Evolutionary conservation across 2,797 vertebrate species (phyloP), one percentile per base, ranked within the genome.

Genomic region (Stomatorhinus walkeri): DNA sequence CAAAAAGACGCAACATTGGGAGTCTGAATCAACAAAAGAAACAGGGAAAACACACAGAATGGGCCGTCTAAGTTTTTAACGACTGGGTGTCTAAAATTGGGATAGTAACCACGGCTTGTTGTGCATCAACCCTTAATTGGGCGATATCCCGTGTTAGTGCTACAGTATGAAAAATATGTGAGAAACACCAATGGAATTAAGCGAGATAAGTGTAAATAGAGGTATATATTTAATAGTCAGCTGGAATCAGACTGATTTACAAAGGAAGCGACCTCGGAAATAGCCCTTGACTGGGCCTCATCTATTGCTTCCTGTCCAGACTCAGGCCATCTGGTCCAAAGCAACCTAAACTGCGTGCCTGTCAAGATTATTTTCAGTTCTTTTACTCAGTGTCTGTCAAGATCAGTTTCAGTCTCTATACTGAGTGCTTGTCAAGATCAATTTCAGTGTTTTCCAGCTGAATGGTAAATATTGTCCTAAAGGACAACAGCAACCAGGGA

Each of bases 401-500:
- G n/a, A 85, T 85, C 83, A 24, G 83, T 85, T 85, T 85, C 83
- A 49, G 83, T 85, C 83, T 85, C 22, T 85, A 93, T 95, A 93
- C 93, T 93, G 92, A 94, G 93, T 92, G 93, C 92, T 92, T 93
- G 93, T 94, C 93, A 94, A 90, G 88, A 89, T 91, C 88, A 89
- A 92, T 94, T 92, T 91, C 89, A 28, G 89, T 90, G 93, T 91
- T 88, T 91, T 93, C 93, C 91, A 91, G 92, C 94, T 94, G 93
- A 93, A 93, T 93, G 91, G 93, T 92, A 91, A 93, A 93, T 92
- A 94, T 93, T 92, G 83, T 85, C 83, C 48, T 49, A 8, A 14
- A 85, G 83, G 83, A 85, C 83, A 32, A 85, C 28, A 52, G 46
- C n/a, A 10, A 85, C 16, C 22, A 32, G 46, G 83, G 22, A 24